These are phyloP conservation scores for Sarcophaga caerulescens DNA, from an alignment of 2,888 invertebrate species.

Conservation along the genomic window DNA sequence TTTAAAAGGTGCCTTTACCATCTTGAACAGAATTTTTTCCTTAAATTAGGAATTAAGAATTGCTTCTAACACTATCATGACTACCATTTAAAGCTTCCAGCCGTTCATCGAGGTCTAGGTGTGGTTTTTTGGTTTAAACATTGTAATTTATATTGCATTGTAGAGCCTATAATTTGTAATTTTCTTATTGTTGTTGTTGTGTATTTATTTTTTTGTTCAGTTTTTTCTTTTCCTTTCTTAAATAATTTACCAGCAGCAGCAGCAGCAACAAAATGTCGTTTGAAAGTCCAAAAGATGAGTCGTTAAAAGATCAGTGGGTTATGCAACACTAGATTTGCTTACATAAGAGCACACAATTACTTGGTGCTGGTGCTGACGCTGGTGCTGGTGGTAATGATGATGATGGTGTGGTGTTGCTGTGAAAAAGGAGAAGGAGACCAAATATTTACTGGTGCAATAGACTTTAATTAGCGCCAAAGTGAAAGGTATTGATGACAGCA, in stretches of 20 bases:
- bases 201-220: background rate
- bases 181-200: background rate
- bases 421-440: conserved; percentile 6
- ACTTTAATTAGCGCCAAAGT: background rate
- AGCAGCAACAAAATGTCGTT: conserved; percentile 37
- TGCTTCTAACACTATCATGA: too few species aligned
- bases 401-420: conserved; percentile 3
- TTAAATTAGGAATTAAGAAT: too few species aligned
- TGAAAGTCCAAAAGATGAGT: conserved; percentile 56
- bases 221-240: background rate
- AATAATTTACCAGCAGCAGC: background rate
- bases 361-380: background rate
- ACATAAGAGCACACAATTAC: background rate
- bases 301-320: conserved; percentile 19
- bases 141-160: conserved; percentile 19
- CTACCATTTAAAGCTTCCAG: background rate
- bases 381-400: background rate
- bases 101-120: background rate
- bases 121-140: background rate
- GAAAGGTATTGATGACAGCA: conserved; percentile 17
- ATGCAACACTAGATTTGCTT: conserved; percentile 17
- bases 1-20: too few species aligned
- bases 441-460: background rate
- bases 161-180: conserved; percentile 31
- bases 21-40: too few species aligned